Evolutionary conservation across 2,113 vertebrate genomes (phyloP).

Genomic region (Rhombomys opimus): DNA sequence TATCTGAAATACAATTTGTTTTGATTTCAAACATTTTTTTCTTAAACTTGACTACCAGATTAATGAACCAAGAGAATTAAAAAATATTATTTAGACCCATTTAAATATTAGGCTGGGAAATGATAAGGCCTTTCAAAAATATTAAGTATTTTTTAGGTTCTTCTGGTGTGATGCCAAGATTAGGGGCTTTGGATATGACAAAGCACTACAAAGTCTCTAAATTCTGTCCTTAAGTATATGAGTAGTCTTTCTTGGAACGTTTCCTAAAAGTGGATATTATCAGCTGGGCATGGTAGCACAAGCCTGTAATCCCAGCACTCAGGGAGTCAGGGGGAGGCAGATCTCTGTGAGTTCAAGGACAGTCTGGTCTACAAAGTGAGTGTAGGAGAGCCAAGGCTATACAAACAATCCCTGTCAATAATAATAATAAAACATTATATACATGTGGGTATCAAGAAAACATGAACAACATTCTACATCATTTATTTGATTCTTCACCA

Average conservation of each 20-base stretch:
- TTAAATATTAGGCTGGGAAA: not conserved
- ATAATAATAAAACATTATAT: not conserved
- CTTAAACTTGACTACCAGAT: too few species aligned
- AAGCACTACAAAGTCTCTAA: not conserved
- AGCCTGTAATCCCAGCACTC: too few species aligned
- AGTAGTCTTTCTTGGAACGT: not conserved
- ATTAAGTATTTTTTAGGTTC: not conserved
- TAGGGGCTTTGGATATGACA: not conserved
- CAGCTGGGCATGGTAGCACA: too few species aligned
- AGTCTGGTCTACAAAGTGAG: too few species aligned
- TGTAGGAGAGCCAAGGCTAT: too few species aligned
- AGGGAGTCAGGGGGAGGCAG: too few species aligned
- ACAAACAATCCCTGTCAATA: too few species aligned
- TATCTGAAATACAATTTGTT: not conserved
- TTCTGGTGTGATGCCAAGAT: not conserved
- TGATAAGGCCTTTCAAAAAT: not conserved
- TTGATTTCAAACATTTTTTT: not conserved
- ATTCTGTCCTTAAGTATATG: not conserved
- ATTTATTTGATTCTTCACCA: not conserved
- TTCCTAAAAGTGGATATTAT: not conserved
- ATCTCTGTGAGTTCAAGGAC: too few species aligned
- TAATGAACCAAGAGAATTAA: not conserved
- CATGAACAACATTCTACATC: not conserved
- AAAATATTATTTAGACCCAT: not conserved
- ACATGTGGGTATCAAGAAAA: not conserved